Conservation (phyloP, 1,140 invertebrate species). For the Lepidostoma basale region DNA sequence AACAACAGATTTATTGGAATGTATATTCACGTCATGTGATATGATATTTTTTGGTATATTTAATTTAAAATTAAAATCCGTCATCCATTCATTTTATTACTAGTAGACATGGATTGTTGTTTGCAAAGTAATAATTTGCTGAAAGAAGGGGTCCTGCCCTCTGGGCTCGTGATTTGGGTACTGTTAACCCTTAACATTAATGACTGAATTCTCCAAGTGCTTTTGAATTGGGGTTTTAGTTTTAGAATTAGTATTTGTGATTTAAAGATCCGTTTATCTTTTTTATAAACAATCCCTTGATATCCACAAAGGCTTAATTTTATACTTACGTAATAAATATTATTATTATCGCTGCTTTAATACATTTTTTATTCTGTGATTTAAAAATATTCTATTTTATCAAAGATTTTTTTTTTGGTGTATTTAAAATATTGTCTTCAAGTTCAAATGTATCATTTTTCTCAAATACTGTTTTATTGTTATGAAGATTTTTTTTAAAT, state of each 20-base stretch:
- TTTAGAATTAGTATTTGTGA: background rate
- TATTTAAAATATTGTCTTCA: background rate
- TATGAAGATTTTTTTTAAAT: too few relatives aligned
- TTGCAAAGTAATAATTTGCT: background rate
- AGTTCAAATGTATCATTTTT: background rate
- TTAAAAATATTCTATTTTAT: background rate
- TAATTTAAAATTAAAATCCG: background rate
- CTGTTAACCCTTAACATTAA: background rate
- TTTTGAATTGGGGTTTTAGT: background rate
- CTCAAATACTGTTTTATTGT: background rate
- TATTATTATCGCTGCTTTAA: background rate
- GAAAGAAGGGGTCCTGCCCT: too few relatives aligned
- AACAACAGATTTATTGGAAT: too few relatives aligned
- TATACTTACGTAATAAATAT: too few relatives aligned
- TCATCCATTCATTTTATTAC: background rate
- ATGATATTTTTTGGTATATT: background rate
- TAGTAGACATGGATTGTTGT: background rate
- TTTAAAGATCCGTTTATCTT: background rate
- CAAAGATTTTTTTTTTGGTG: background rate
- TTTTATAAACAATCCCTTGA: background rate
- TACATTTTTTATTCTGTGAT: background rate
- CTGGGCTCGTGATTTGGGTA: background rate
- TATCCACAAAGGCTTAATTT: too few relatives aligned
- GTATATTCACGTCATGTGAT: too few relatives aligned
- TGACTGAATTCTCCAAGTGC: background rate